Evolutionary conservation across 2,797 vertebrate species (phyloP), one percentile per base, ranked within the genome.

Genomic region (Apodemus agrarius): DNA sequence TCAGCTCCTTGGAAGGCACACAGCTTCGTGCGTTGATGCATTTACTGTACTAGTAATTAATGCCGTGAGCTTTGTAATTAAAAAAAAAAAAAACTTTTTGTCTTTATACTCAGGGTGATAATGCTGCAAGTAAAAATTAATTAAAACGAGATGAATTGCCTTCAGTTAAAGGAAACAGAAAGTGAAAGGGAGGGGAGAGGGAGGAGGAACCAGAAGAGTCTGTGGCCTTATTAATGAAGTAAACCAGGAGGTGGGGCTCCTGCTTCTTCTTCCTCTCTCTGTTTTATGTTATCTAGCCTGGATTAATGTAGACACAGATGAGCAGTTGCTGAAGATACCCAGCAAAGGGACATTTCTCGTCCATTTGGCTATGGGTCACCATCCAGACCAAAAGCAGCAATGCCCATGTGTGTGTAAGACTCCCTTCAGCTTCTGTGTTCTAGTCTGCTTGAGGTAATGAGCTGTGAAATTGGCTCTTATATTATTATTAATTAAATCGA

Each of bases 121-220:
- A 98, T 95, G 98, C 98, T 98, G 98, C 98, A 98, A 98, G 98
- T 99, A 98, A 99, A 99, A 99, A 98, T 99, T 99, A 99, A 99
- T 99, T 99, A 99, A 99, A 99, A 98, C 11, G 97, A 99, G 98
- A 99, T 98, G 98, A 99, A 99, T 98, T 98, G 98, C 99, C 98
- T 99, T 98, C 97, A 98, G 99, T 98, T 98, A 98, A 98, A 99
- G 84, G 90, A 98, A 98, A 98, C 21, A 40, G 98, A 98, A 98
- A 98, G 95, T 96, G 98, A 98, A 94, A 96, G 89, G 96, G 97
- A 98, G 97, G 97, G 97, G 95, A 59, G 72, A 90, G 93, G 96
- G 96, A 0, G 0, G 97, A 96, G 89, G 94, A 96, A 93, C 84
- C 81, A 83, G 46, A 96, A 94, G 95, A 94, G 97, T 37, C 85